phyloP scores from a whole-genome alignment of 1,140 invertebrate genomes.

The Drosophila mojavensis region DNA sequence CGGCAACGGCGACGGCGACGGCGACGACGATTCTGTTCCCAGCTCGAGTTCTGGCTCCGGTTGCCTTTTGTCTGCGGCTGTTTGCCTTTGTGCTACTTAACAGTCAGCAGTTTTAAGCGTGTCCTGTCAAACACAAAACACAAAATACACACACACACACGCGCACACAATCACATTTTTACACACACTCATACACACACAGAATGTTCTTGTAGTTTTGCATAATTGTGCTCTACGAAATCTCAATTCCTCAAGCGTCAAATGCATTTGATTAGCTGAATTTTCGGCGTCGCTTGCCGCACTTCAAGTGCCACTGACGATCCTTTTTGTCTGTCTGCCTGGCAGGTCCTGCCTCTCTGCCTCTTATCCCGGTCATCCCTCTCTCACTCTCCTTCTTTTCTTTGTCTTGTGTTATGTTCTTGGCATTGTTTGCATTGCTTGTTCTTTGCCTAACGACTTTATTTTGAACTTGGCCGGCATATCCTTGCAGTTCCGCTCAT shows the following conservation, averaged over 20 bases:
- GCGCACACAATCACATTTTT: not conserved
- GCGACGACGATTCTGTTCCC: not conserved
- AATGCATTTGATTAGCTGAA: constrained; percentile 75
- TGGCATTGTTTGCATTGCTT: constrained; percentile 52
- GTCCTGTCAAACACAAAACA: constrained; percentile 52
- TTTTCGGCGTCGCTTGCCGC: constrained; percentile 64
- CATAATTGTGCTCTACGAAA: constrained; percentile 56
- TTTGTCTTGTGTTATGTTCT: constrained; percentile 24
- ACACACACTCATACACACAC: no score
- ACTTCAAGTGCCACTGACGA: constrained; percentile 62
- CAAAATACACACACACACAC: constrained; percentile 24
- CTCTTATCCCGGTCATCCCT: not conserved
- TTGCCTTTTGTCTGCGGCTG: constrained; percentile 77
- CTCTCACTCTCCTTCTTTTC: not conserved
- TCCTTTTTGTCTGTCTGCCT: constrained; percentile 35
- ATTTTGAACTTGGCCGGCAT: constrained; percentile 62
- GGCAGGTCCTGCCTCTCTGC: constrained; percentile 1
- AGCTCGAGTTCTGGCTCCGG: constrained; percentile 40
- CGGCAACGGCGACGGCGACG: not conserved
- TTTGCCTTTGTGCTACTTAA: constrained; percentile 81
- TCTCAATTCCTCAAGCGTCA: constrained; percentile 44
- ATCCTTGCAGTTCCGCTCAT: constrained; percentile 35
- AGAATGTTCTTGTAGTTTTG: constrained; percentile 37
- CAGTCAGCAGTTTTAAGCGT: constrained; percentile 70
- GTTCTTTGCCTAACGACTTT: constrained; percentile 69